Evolutionary conservation across 2,888 invertebrate species (phyloP).

Genomic region (Agrochola circellaris): DNA sequence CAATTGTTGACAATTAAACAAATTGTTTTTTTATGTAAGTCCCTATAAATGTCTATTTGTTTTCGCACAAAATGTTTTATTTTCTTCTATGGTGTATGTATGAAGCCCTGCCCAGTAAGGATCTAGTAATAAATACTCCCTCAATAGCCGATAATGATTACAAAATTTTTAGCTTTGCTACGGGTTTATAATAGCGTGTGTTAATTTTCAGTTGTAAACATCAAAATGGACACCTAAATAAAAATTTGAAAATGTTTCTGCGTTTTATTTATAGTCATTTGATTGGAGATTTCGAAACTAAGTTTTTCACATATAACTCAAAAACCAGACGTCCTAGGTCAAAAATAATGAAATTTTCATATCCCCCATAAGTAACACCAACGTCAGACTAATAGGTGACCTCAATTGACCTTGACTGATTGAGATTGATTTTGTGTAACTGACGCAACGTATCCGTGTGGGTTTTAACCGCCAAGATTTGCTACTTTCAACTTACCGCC

Average conservation of each 20-base stretch:
- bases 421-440: too few species aligned
- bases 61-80: slow-evolving; percentile 75
- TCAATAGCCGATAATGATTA: slow-evolving; percentile 78
- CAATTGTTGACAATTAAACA: slow-evolving; percentile 43
- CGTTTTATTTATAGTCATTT: slow-evolving; percentile 56
- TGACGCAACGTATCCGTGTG: background rate
- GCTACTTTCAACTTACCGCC: too few species aligned
- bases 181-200: slow-evolving; percentile 86
- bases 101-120: slow-evolving; percentile 70
- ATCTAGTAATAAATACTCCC: slow-evolving; percentile 72
- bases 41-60: slow-evolving; percentile 62
- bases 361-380: background rate
- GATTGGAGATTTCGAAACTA: background rate
- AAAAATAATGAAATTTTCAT: background rate
- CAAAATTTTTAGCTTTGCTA: slow-evolving; percentile 87
- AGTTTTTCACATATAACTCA: background rate
- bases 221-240: slow-evolving; percentile 88
- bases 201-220: slow-evolving; percentile 86
- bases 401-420: slow-evolving; percentile 2
- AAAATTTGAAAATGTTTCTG: slow-evolving; percentile 78
- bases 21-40: slow-evolving; percentile 50
- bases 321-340: background rate
- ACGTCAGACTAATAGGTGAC: background rate
- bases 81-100: slow-evolving; percentile 57
- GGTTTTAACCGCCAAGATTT: background rate